These are phyloP conservation scores for Sarcophaga rosellei DNA, from an alignment of 2,888 invertebrate genomes.

Conservation along the genomic window DNA sequence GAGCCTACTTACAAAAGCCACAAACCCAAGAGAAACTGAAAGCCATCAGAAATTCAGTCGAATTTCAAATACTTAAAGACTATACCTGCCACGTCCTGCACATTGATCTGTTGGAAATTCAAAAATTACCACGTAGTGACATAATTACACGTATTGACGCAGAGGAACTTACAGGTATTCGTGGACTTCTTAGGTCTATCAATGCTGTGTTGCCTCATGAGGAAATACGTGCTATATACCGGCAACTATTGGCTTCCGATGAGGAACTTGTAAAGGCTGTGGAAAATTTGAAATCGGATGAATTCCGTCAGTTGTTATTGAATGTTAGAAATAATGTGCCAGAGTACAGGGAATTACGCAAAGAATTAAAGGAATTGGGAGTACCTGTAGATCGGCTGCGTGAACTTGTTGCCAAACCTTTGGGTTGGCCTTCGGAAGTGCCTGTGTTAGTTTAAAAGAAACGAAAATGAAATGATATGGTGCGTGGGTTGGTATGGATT, in stretches of 20 bases:
- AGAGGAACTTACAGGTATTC: conserved; percentile 69
- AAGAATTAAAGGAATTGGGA: conserved; percentile 64
- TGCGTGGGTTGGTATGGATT: no score
- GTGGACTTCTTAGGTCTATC: conserved; percentile 73
- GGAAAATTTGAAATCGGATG: conserved; percentile 70
- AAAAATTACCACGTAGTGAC: conserved; percentile 65
- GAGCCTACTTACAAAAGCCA: conserved; percentile 68
- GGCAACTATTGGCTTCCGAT: conserved; percentile 68
- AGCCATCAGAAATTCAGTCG: conserved; percentile 67
- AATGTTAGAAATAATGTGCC: conserved; percentile 57
- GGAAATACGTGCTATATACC: conserved; percentile 70
- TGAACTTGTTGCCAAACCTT: conserved; percentile 68
- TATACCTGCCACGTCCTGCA: conserved; percentile 72
- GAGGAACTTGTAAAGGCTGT: conserved; percentile 71
- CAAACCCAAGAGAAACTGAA: conserved; percentile 62
- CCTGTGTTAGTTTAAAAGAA: conserved; percentile 62
- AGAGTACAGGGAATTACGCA: conserved; percentile 28
- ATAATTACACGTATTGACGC: conserved; percentile 1
- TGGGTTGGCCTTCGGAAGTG: conserved; percentile 71
- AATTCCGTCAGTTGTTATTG: conserved; percentile 70
- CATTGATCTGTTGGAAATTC: conserved; percentile 68
- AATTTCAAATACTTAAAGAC: conserved; percentile 69
- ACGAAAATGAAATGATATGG: background rate
- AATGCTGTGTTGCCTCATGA: conserved; percentile 71
- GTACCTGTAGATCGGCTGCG: conserved; percentile 71